Percentiles rank a stretch among this genome's conserved stretches.
These are phyloP conservation scores for Whitmania pigra DNA, from an alignment of 1,140 invertebrate species.

Conservation along the genomic window DNA sequence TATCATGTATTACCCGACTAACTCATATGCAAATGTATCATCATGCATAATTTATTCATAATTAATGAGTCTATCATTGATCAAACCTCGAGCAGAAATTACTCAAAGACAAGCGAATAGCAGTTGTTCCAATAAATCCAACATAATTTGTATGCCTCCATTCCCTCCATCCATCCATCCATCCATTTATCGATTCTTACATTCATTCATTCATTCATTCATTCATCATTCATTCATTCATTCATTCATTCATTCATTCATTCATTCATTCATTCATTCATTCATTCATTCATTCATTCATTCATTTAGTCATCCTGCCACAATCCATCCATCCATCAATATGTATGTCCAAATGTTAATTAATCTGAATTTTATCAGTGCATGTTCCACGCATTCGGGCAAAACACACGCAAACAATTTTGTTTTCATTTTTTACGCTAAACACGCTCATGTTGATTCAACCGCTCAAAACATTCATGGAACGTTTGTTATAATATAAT, in stretches of 20 bases:
- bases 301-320: not conserved
- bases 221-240: not conserved
- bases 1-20: no score
- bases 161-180: not conserved
- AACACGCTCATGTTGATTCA: not conserved
- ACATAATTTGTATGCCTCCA: not conserved
- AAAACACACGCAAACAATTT: not conserved
- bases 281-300: not conserved
- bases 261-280: not conserved
- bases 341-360: not conserved
- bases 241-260: not conserved
- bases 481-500: no score
- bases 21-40: no score
- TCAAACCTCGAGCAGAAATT: no score
- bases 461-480: no score
- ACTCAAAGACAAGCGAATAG: not conserved
- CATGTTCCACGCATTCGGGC: not conserved
- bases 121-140: not conserved
- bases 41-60: no score
- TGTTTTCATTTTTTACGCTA: not conserved
- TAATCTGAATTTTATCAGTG: conserved; percentile 5
- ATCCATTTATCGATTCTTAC: not conserved
- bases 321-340: not conserved
- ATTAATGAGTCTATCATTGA: no score
- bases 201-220: not conserved